These are phyloP conservation scores for Dicrurus megarhynchus DNA, from an alignment of 2,113 vertebrate species.

Conservation along the genomic window DNA sequence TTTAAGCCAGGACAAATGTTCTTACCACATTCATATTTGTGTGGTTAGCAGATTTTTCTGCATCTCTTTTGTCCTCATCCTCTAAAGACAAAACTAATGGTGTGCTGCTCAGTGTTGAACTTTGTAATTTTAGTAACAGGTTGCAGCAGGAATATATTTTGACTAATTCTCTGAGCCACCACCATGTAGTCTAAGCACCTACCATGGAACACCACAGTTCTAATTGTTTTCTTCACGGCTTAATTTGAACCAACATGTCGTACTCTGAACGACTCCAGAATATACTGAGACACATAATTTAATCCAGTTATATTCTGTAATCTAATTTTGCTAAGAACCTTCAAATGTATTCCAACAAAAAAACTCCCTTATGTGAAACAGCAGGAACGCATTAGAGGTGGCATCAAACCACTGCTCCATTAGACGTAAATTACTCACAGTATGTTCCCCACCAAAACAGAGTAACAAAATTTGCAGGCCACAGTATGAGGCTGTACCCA, in stretches of 20 bases:
- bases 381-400: slow-evolving; percentile 40
- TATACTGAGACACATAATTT: not conserved
- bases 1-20: not conserved
- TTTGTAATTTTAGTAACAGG: not conserved
- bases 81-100: slow-evolving; percentile 54
- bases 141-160: slow-evolving; percentile 34
- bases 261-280: not conserved
- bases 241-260: not conserved
- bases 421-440: slow-evolving; percentile 27
- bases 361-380: not conserved
- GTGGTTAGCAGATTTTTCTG: slow-evolving; percentile 29
- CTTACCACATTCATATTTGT: not conserved
- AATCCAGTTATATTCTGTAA: slow-evolving; percentile 21
- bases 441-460: slow-evolving; percentile 6
- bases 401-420: slow-evolving; percentile 17
- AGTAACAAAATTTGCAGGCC: slow-evolving; percentile 25
- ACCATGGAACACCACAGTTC: not conserved
- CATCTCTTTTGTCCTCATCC: not conserved
- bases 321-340: slow-evolving; percentile 18
- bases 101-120: not conserved
- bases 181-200: not conserved
- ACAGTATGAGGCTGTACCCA: not conserved
- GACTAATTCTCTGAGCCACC: not conserved
- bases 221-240: not conserved
- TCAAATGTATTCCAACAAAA: not conserved